Conservation (phyloP, 2,113 vertebrate genomes). For the Dromaius novaehollandiae region DNA sequence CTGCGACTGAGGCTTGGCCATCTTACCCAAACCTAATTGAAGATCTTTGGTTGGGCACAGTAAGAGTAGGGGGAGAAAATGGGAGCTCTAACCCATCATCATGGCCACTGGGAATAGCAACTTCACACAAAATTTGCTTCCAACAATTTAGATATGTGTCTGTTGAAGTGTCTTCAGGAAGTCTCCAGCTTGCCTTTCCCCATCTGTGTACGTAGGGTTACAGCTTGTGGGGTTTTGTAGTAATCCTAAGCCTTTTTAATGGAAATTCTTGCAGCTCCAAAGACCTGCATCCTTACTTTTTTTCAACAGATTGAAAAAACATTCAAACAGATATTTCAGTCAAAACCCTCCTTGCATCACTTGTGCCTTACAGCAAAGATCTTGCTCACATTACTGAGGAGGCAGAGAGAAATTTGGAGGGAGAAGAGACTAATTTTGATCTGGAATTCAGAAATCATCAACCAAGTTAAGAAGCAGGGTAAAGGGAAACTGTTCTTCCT, state of each 20-base stretch:
- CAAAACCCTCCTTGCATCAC: background rate
- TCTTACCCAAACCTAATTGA: background rate
- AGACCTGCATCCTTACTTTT: background rate
- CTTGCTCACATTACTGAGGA: background rate
- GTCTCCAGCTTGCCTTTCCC: background rate
- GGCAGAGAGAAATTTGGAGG: background rate
- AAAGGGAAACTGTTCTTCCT: too few species aligned
- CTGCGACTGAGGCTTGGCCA: background rate
- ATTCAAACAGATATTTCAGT: background rate
- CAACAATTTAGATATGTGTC: accelerated
- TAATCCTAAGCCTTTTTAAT: accelerated
- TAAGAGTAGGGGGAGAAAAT: background rate
- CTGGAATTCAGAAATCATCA: background rate
- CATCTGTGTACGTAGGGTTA: accelerated
- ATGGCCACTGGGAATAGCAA: background rate
- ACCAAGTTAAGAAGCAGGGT: background rate
- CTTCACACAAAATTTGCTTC: background rate
- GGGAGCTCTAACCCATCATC: background rate
- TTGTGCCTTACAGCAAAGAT: background rate
- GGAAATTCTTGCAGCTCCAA: background rate
- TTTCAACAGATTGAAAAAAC: background rate
- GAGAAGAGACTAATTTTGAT: background rate
- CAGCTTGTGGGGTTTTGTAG: accelerated
- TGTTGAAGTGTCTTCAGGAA: background rate
- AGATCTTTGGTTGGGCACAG: background rate